Conservation (phyloP, 2,113 vertebrate genomes). For the Bothrops jararaca region DNA sequence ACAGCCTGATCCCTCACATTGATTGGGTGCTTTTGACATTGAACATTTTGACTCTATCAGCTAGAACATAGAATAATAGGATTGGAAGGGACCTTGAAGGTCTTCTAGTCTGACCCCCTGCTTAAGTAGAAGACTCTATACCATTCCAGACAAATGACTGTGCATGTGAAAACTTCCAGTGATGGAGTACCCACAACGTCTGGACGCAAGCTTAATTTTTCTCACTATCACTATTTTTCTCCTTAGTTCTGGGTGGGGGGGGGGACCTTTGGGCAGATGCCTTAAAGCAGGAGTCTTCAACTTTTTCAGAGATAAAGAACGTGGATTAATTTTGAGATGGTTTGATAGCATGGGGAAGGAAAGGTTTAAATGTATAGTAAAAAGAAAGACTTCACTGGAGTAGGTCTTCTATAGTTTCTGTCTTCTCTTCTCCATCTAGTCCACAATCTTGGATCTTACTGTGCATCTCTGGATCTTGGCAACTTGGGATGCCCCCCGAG, state of each 20-base stretch:
- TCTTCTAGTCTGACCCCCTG: neutral
- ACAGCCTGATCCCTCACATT: neutral
- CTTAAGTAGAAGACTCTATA: neutral
- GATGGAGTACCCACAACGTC: neutral
- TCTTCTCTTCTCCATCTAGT: neutral
- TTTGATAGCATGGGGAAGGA: neutral
- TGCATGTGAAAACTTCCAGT: neutral
- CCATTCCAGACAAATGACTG: neutral
- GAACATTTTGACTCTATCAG: neutral
- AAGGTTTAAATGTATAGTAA: neutral
- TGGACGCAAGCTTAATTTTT: neutral
- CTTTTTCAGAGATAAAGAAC: neutral
- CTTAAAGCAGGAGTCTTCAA: neutral
- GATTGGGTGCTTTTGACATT: neutral
- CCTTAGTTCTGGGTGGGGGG: neutral
- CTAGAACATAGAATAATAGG: neutral
- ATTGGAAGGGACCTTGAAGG: neutral
- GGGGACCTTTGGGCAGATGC: neutral
- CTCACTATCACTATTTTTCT: neutral
- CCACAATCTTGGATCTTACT: neutral
- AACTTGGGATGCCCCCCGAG: neutral
- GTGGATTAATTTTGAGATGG: neutral
- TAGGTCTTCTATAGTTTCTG: neutral
- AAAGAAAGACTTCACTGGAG: neutral
- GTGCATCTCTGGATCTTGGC: neutral